Conservation (phyloP, 2,113 vertebrate genomes). For the Phylloscopus trochilus region DNA sequence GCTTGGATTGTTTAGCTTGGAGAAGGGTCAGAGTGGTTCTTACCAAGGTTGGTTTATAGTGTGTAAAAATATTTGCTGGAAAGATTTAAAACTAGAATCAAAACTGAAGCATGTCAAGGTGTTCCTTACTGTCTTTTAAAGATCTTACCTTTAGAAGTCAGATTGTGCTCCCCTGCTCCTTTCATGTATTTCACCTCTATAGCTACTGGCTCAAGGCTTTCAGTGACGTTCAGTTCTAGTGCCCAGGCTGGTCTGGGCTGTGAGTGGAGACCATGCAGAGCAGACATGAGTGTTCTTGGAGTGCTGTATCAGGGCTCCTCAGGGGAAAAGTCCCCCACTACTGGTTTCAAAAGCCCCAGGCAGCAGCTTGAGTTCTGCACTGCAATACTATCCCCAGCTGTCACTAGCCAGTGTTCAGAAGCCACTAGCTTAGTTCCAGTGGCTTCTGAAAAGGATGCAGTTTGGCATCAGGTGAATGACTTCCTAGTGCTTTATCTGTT, state of each 20-base stretch:
- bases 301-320: background rate
- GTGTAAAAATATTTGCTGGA: background rate
- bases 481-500: background rate
- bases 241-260: background rate
- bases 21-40: background rate
- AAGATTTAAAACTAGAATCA: background rate
- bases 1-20: background rate
- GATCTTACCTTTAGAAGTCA: background rate
- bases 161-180: background rate
- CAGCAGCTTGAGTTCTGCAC: background rate
- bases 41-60: background rate
- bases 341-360: background rate
- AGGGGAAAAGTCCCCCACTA: fast-evolving
- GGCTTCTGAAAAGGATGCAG: background rate
- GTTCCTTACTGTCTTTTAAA: background rate
- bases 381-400: background rate
- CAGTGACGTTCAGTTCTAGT: background rate
- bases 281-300: background rate
- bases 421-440: background rate
- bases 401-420: background rate
- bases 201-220: background rate
- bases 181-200: background rate
- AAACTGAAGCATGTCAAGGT: background rate
- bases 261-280: background rate
- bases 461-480: background rate